Percentiles rank a stretch among this genome's conserved stretches.
Conservation (phyloP, 1,140 invertebrate species). For the Drosophila funebris region DNA sequence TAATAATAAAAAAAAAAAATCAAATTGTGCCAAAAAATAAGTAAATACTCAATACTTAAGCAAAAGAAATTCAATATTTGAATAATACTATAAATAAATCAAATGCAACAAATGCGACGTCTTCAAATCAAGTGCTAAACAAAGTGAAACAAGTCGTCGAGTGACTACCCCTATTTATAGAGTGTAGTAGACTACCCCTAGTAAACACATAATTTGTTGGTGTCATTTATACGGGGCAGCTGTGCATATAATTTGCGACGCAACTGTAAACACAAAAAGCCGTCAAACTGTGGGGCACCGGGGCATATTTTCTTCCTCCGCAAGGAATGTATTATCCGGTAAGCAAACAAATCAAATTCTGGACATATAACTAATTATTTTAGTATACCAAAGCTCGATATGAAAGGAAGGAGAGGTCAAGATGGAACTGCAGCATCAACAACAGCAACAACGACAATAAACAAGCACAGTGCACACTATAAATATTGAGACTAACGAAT, state of each 20-base stretch:
- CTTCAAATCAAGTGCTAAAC: constrained; percentile 28
- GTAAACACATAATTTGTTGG: constrained; percentile 11
- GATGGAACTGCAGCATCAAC: neutral
- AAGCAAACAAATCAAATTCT: constrained; percentile 84
- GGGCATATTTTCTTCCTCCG: constrained; percentile 95
- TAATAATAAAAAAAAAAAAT: constrained; percentile 24
- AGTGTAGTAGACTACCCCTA: constrained; percentile 22
- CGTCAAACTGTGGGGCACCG: constrained; percentile 96
- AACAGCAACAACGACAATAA: constrained; percentile 11
- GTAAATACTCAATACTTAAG: constrained; percentile 12
- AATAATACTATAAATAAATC: constrained; percentile 32
- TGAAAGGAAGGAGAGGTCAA: neutral
- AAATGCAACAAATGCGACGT: constrained; percentile 45
- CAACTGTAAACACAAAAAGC: constrained; percentile 87
- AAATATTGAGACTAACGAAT: constrained; percentile 44
- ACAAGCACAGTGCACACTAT: constrained; percentile 35
- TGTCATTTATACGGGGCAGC: constrained; percentile 24
- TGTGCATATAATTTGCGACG: constrained; percentile 59
- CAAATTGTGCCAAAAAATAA: constrained; percentile 57
- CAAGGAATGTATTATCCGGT: constrained; percentile 97
- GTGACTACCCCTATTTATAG: constrained; percentile 34
- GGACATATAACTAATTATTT: neutral
- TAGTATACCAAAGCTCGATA: neutral
- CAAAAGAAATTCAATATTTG: constrained; percentile 24
- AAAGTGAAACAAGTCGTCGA: constrained; percentile 25